Base-by-base conservation (phyloP, 1,140 invertebrate genomes). In the Heliothis subflexa region DNA sequence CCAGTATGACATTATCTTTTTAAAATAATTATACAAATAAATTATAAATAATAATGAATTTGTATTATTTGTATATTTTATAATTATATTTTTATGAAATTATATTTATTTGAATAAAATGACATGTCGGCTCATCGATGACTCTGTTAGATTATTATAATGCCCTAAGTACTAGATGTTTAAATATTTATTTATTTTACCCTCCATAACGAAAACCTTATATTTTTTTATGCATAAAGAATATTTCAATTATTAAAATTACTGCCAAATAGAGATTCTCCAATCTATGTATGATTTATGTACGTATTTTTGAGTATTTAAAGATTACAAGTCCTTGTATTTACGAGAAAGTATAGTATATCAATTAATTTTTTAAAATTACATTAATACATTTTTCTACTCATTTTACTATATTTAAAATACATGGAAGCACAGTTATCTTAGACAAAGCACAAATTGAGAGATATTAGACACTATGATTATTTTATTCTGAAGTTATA, bases 381-480 rank as follows among this genome's bases (percentile, higher is more conserved):
- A 74, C 50, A 21, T 55, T 45, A 57, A 55, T 55, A 55, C 45
- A 59, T 57, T 57, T 14, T 70, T 70, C 12, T 25, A 25, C 18
- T 54, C n/a, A 25, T 54, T 10, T 40, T 57, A n/a, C 16, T 55
- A 40, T 55, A 54, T 62, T 76, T 52, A 18, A 81, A 78, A 81
- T 76, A 80, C 59, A 74, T 85, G 83, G 83, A 85, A 85, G 83
- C 83, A 85, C 83, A 81, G 75, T 81, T 64, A 79, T 59, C 64
- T 76, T 52, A 78, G 16, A 68, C 68, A 50, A 68, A n/a, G 64
- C 64, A 68, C 14, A 68, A 74, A 25, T 21, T 47, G 55, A 50
- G 21, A 47, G 45, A 73, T 73, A 73, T 21, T 59, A 49, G 55
- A 73, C 54, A 59, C 40, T 68, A 7, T 14, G 21, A 50, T 14